Conservation (phyloP, 2,888 invertebrate species). For the Melolontha melolontha region DNA sequence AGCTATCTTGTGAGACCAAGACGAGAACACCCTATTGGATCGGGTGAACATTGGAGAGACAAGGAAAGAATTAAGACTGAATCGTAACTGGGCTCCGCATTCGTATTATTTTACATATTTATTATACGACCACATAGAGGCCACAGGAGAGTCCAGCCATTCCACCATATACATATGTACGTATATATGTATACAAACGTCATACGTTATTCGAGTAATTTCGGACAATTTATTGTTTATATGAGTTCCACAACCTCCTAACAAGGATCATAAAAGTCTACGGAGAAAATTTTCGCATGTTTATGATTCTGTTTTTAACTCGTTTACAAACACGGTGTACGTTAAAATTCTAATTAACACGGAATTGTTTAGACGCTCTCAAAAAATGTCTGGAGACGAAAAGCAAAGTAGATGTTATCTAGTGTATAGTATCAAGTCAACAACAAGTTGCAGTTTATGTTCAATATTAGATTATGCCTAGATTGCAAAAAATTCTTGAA, state of each 20-base stretch:
- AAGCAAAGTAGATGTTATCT: too few relatives aligned
- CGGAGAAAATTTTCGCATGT: slow-evolving; percentile 53
- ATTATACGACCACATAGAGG: slow-evolving; percentile 53
- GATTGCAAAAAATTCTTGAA: too few relatives aligned
- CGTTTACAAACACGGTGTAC: slow-evolving; percentile 50
- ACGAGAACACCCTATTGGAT: background rate
- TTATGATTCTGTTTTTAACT: slow-evolving; percentile 53
- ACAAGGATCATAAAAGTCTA: slow-evolving; percentile 56
- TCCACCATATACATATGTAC: slow-evolving; percentile 1
- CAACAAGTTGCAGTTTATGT: too few relatives aligned
- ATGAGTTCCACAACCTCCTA: slow-evolving; percentile 51
- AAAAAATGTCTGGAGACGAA: too few relatives aligned
- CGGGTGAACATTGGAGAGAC: slow-evolving; percentile 17
- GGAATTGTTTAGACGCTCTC: slow-evolving; percentile 12
- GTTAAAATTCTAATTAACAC: slow-evolving; percentile 45
- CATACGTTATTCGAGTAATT: slow-evolving; percentile 55
- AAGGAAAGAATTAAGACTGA: slow-evolving; percentile 9
- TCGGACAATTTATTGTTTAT: slow-evolving; percentile 56
- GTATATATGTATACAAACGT: slow-evolving; percentile 50
- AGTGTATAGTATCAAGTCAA: too few relatives aligned
- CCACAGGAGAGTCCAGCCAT: slow-evolving; percentile 13
- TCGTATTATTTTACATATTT: slow-evolving; percentile 59
- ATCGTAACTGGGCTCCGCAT: slow-evolving; percentile 35
- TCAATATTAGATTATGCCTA: too few relatives aligned
- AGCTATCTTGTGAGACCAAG: background rate